Percentiles rank a stretch among this genome's conserved stretches.
Conservation (phyloP, 1,140 invertebrate species). For the Agrilus planipennis region DNA sequence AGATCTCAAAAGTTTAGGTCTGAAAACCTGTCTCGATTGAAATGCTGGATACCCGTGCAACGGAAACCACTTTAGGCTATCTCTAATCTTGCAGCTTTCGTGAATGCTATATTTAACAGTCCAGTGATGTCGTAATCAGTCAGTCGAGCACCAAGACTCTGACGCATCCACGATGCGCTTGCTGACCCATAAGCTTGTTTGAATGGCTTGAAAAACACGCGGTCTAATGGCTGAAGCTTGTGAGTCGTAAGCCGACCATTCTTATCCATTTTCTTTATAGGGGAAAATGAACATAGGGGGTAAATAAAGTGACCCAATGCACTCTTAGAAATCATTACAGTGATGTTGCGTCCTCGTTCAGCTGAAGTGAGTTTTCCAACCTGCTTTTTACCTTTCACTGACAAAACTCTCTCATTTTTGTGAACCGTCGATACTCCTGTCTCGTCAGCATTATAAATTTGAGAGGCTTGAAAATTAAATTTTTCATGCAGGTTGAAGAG, state of each 20-base stretch:
- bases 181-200: constrained; percentile 27
- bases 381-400: background rate
- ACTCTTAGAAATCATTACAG: background rate
- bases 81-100: constrained; percentile 24
- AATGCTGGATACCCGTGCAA: constrained; percentile 27
- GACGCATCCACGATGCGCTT: constrained; percentile 26
- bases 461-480: too few species aligned
- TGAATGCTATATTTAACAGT: constrained; percentile 26
- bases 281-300: background rate
- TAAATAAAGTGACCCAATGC: background rate
- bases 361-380: background rate
- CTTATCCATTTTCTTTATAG: background rate
- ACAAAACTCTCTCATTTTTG: background rate
- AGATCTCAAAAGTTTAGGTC: too few species aligned
- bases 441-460: background rate
- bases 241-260: background rate
- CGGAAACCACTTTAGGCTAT: constrained; percentile 27
- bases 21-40: constrained; percentile 21
- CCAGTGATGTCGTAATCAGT: constrained; percentile 21
- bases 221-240: constrained; percentile 29
- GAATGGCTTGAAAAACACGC: constrained; percentile 31
- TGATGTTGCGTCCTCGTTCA: background rate
- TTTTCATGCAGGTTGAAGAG: constrained; percentile 10
- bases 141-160: constrained; percentile 16
- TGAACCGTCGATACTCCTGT: background rate